Percentiles rank a stretch among this genome's conserved stretches.
These are phyloP conservation scores for Campoletis raptor DNA, from an alignment of 2,888 invertebrate genomes.

Conservation along the genomic window DNA sequence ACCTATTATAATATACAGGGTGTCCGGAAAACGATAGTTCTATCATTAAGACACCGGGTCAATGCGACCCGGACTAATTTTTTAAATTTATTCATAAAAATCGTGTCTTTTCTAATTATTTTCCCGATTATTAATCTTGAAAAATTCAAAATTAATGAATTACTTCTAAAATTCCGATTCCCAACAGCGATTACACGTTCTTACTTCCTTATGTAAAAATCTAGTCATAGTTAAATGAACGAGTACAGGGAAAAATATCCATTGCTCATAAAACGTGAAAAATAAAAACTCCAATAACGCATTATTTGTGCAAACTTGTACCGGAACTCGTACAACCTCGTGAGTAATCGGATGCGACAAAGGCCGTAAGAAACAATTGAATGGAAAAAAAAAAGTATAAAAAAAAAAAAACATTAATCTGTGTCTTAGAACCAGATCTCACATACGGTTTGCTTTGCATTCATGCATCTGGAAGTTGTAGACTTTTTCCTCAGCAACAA, in stretches of 20 bases:
- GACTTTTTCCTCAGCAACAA: slow-evolving; percentile 14
- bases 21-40: not conserved
- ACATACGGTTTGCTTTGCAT: not conserved
- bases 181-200: not conserved
- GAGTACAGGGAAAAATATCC: not conserved
- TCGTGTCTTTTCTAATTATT: too few relatives aligned
- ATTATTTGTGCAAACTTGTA: not conserved
- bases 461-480: slow-evolving; percentile 25
- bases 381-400: not conserved
- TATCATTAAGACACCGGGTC: too few relatives aligned
- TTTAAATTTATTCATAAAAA: too few relatives aligned
- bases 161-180: not conserved
- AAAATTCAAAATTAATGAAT: not conserved
- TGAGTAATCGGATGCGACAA: slow-evolving; percentile 22
- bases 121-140: not conserved
- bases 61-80: too few relatives aligned
- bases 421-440: slow-evolving; percentile 19
- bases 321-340: slow-evolving; percentile 12
- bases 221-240: not conserved
- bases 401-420: slow-evolving; percentile 10
- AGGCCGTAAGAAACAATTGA: slow-evolving; percentile 16
- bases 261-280: not conserved
- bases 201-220: slow-evolving; percentile 5
- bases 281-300: slow-evolving; percentile 15
- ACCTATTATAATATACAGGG: not conserved